These are phyloP conservation scores for Pygocentrus nattereri DNA, from an alignment of 2,797 vertebrate species.

Conservation along the genomic window DNA sequence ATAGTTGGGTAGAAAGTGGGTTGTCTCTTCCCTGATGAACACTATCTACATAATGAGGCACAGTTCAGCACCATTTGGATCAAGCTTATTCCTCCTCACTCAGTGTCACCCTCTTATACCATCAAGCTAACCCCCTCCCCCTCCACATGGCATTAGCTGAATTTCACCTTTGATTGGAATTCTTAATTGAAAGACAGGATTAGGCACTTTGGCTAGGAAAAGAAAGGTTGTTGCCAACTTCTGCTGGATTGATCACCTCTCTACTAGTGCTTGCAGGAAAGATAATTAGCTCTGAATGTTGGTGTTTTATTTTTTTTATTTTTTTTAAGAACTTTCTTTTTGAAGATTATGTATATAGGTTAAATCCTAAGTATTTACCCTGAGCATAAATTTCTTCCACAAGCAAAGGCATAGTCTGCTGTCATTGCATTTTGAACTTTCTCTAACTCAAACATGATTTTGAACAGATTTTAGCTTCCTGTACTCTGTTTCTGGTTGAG, in stretches of 20 bases:
- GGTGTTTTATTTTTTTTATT: too few relatives aligned
- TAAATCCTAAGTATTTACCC: background rate
- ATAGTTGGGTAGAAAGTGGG: constrained; percentile 39
- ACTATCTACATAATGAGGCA: background rate
- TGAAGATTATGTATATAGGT: background rate
- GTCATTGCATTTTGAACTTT: background rate
- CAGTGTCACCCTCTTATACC: background rate
- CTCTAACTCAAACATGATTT: background rate
- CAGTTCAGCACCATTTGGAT: background rate
- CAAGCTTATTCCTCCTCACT: background rate
- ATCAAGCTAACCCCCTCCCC: too few relatives aligned
- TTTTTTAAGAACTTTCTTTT: background rate
- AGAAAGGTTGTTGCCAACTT: background rate
- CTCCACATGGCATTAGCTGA: background rate
- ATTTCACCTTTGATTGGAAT: background rate
- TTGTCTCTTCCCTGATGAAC: constrained; percentile 51
- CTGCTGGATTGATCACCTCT: background rate
- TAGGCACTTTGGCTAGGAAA: background rate
- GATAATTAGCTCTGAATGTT: background rate
- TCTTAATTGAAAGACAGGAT: background rate
- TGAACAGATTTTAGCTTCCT: background rate
- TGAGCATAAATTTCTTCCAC: background rate
- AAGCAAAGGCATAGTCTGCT: background rate
- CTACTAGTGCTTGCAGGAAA: background rate
- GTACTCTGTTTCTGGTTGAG: background rate